Evolutionary conservation across 2,113 vertebrate species (phyloP).

Genomic region (Erinaceus europaeus): DNA sequence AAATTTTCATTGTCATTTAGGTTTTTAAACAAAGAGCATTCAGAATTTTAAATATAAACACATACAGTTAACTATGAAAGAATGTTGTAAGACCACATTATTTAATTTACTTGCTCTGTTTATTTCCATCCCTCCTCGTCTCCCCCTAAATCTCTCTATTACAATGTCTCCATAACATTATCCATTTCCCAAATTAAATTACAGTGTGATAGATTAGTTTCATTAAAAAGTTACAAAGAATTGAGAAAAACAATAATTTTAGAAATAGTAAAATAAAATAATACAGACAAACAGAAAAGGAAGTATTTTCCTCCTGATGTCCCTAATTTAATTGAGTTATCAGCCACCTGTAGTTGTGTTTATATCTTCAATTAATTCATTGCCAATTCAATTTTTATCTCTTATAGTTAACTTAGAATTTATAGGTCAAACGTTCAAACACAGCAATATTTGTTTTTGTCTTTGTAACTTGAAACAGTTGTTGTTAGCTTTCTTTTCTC

Average conservation of each 20-base stretch:
- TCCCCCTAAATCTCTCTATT: neutral
- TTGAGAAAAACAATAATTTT: slow-evolving; percentile 29
- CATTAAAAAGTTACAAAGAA: slow-evolving; percentile 64
- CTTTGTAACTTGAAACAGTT: neutral
- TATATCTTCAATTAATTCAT: slow-evolving; percentile 3
- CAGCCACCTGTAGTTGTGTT: slow-evolving; percentile 15
- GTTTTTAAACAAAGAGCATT: slow-evolving; percentile 46
- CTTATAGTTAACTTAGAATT: slow-evolving; percentile 34
- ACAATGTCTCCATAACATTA: slow-evolving; percentile 42
- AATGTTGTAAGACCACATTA: slow-evolving; percentile 28
- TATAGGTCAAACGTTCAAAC: slow-evolving; percentile 14
- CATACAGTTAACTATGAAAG: slow-evolving; percentile 31
- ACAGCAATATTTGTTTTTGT: slow-evolving; percentile 13
- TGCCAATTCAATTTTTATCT: neutral
- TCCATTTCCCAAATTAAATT: slow-evolving; percentile 44
- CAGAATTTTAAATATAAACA: slow-evolving; percentile 28
- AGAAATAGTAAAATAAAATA: slow-evolving; percentile 53
- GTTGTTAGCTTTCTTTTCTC: slow-evolving; percentile 41
- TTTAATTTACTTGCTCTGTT: slow-evolving; percentile 31
- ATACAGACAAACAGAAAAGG: slow-evolving; percentile 31
- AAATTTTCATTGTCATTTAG: slow-evolving; percentile 53
- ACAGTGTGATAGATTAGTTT: slow-evolving; percentile 50
- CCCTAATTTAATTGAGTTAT: slow-evolving; percentile 13
- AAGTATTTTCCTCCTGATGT: slow-evolving; percentile 6
- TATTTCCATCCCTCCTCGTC: neutral